Percentiles rank a stretch among this genome's conserved stretches.
phyloP scores from a whole-genome alignment of 2,888 invertebrate genomes.

The Leptopilina syphax region DNA sequence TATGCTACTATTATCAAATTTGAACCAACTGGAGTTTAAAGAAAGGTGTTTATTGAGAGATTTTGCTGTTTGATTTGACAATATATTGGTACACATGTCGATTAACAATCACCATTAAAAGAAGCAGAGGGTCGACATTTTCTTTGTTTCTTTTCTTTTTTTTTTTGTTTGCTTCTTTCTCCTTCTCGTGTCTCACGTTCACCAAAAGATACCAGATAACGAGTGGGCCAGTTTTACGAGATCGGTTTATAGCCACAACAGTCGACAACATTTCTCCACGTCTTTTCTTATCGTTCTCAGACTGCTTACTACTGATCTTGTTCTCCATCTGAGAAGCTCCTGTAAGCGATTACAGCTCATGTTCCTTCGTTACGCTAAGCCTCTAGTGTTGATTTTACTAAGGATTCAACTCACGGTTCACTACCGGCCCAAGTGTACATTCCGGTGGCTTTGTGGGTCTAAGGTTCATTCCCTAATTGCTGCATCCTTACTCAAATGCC shows the following conservation, averaged over 20 bases:
- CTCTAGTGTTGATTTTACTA: slow-evolving; percentile 33
- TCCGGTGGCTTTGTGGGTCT: background rate
- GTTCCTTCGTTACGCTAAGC: slow-evolving; percentile 28
- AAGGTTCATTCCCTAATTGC: slow-evolving; percentile 31
- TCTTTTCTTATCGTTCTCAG: slow-evolving; percentile 49
- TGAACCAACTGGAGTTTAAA: background rate
- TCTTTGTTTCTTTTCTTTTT: background rate
- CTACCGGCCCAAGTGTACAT: slow-evolving; percentile 13
- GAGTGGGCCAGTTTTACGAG: slow-evolving; percentile 54
- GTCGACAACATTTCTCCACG: slow-evolving; percentile 48
- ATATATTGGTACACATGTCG: slow-evolving; percentile 15
- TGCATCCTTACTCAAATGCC: slow-evolving; percentile 27
- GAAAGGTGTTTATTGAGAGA: slow-evolving; percentile 17
- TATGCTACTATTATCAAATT: too few species aligned
- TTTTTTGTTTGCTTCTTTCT: background rate
- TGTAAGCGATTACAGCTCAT: slow-evolving; percentile 35
- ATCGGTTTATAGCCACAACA: slow-evolving; percentile 52
- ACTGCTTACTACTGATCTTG: slow-evolving; percentile 42
- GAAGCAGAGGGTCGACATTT: background rate
- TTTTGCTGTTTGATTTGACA: background rate
- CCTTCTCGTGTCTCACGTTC: slow-evolving; percentile 12
- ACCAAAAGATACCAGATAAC: slow-evolving; percentile 53
- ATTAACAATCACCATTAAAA: slow-evolving; percentile 20
- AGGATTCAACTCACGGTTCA: slow-evolving; percentile 38
- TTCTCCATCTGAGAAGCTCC: slow-evolving; percentile 47